These are phyloP conservation scores for Resseliella maxima DNA, from an alignment of 2,888 invertebrate genomes.

Conservation along the genomic window DNA sequence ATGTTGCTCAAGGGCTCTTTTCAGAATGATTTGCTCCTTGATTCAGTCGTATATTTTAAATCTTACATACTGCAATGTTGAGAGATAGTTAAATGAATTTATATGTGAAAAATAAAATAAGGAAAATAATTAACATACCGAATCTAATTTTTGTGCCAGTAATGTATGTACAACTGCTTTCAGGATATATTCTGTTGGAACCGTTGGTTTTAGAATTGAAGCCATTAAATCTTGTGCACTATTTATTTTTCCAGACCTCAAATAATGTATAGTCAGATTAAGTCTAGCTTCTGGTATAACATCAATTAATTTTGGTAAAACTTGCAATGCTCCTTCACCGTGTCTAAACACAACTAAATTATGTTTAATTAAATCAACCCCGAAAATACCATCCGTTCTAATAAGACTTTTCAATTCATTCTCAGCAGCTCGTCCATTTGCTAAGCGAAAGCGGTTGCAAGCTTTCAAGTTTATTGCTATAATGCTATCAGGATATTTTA, in stretches of 20 bases:
- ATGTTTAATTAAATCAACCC: slow-evolving; percentile 92
- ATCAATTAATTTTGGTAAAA: slow-evolving; percentile 89
- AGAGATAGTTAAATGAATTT: too few species aligned
- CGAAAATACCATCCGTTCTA: slow-evolving; percentile 84
- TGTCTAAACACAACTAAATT: slow-evolving; percentile 94
- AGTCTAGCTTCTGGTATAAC: slow-evolving; percentile 96
- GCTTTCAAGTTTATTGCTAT: slow-evolving; percentile 94
- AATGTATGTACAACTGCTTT: slow-evolving; percentile 96
- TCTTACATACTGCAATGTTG: too few species aligned
- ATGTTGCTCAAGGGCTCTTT: too few species aligned
- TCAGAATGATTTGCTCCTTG: too few species aligned
- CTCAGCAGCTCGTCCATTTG: slow-evolving; percentile 95
- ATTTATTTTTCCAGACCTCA: slow-evolving; percentile 87
- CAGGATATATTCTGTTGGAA: slow-evolving; percentile 95
- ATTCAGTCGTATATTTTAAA: too few species aligned
- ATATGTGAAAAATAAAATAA: slow-evolving; percentile 47
- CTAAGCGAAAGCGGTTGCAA: slow-evolving; percentile 79
- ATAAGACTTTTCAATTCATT: slow-evolving; percentile 84
- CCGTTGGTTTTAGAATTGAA: slow-evolving; percentile 86
- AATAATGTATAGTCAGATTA: slow-evolving; percentile 94
- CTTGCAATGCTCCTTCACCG: slow-evolving; percentile 93
- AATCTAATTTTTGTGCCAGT: slow-evolving; percentile 90
- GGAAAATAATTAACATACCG: slow-evolving; percentile 76
- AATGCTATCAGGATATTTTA: slow-evolving; percentile 91
- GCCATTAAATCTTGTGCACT: slow-evolving; percentile 91